A percentile compares a stretch with the other conserved stretches of the same genome.
These are phyloP conservation scores for Balearica regulorum DNA, from an alignment of 2,797 vertebrate species.

Conservation along the genomic window DNA sequence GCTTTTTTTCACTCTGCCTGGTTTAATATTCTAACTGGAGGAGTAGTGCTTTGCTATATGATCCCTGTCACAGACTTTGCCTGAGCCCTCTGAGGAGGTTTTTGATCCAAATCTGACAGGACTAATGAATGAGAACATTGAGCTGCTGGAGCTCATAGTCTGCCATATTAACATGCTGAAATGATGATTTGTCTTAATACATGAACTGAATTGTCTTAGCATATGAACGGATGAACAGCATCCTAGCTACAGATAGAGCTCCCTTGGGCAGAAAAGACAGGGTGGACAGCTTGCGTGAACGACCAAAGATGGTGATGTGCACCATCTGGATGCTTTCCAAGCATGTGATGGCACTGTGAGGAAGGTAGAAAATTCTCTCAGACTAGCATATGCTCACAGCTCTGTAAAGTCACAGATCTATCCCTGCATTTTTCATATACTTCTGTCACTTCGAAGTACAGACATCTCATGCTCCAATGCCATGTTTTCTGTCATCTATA, in stretches of 20 bases:
- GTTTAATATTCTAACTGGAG: not conserved
- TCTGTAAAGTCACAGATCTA: not conserved
- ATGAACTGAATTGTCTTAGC: not conserved
- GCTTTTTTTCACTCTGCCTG: not conserved
- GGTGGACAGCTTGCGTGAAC: not conserved
- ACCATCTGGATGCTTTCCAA: not conserved
- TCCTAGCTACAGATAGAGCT: not conserved
- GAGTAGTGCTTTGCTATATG: not conserved
- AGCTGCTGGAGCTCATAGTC: not conserved
- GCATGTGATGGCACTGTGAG: not conserved
- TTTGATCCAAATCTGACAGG: not conserved
- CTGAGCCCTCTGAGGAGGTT: not conserved
- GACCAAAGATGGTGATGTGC: not conserved
- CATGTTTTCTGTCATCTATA: not conserved
- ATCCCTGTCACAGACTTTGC: not conserved
- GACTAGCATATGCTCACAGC: not conserved
- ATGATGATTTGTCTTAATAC: not conserved
- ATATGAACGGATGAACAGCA: not conserved
- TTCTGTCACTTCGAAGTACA: not conserved
- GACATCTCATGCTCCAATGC: not conserved
- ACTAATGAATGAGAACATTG: not conserved
- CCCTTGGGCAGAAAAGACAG: not conserved
- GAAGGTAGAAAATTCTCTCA: not conserved
- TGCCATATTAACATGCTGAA: not conserved
- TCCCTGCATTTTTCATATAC: not conserved